These are phyloP conservation scores for Piliocolobus tephrosceles DNA, from an alignment of 2,113 vertebrate genomes.

Conservation along the genomic window DNA sequence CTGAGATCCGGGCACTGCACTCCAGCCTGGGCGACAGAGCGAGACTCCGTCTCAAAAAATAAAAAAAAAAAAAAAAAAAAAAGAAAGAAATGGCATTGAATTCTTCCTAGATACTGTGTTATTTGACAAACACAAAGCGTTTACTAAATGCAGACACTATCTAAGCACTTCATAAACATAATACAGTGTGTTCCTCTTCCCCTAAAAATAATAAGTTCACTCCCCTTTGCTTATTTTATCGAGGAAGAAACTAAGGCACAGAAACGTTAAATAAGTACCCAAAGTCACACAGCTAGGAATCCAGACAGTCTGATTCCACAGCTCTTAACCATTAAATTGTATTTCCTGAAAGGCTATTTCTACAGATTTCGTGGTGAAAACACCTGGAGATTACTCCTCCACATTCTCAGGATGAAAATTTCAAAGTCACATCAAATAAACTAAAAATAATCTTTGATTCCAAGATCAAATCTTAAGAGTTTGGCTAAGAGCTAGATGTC, in stretches of 20 bases:
- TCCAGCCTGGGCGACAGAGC: too few species aligned
- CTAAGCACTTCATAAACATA: neutral
- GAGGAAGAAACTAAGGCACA: neutral
- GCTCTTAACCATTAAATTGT: neutral
- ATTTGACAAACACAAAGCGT: neutral
- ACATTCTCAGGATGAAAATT: neutral
- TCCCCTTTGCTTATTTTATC: neutral
- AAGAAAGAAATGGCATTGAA: neutral
- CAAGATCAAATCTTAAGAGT: neutral
- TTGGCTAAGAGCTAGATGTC: neutral
- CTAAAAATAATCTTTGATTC: neutral
- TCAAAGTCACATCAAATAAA: neutral
- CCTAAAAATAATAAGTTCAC: neutral
- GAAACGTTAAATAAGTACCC: neutral
- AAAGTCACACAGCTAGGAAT: neutral
- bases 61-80: too few species aligned
- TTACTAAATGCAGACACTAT: neutral
- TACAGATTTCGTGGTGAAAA: neutral
- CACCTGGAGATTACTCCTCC: too few species aligned
- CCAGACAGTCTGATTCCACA: neutral
- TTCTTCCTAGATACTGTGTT: neutral
- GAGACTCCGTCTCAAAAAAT: too few species aligned
- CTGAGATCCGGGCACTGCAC: too few species aligned
- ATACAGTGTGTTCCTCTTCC: neutral
- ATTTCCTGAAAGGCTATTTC: neutral